Base-by-base conservation (phyloP, 2,888 invertebrate genomes). In the Synanthedon formicaeformis region DNA sequence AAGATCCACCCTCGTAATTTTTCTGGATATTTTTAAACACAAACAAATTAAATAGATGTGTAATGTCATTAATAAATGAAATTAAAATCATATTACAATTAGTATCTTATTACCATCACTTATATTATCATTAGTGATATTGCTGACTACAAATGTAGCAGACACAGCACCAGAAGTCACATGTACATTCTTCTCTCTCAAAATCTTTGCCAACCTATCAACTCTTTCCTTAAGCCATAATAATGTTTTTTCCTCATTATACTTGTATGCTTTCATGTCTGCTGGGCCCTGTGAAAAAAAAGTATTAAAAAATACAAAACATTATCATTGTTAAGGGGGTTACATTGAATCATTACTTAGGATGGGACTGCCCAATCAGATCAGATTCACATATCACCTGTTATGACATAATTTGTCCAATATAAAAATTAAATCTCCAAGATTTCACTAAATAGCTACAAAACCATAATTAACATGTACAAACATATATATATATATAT, bases 221-320 rank as follows among this genome's bases (percentile, higher is more conserved):
- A 92, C 91, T 79, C 93, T 94, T n/a, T 89, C 86, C 58, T 92
- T 90, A 34, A 96, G 80, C 95, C 95, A 96, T 27, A 81, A 77
- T 51, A 95, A 68, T 0, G 94, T 89, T 67, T 93, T 94, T 16
- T 91, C 92, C 74, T 94, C 92, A 77, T 94, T 95, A 70, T 93
- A 96, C 78, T 93, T 93, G 68, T 92, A 96, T n/a, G 94, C 95
- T 69, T 89, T 92, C 57, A 93, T 78, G 55, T 92, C 92, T 57
- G 90, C 90, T 57, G 91, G 89, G 5, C 92, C 93, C 90, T 90
- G 61, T 55, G 75, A 73, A 65, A 60, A 57, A 52, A 55, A 16
- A 18, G 11, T 16, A 49, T 4, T 3, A 0, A 45, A 10, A n/a
- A 45, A 34, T 34, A 8, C 10, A 34, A 34, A 1, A 8, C 0